phyloP scores from a whole-genome alignment of 2,797 vertebrate species.

The Premnoplex brunnescens region DNA sequence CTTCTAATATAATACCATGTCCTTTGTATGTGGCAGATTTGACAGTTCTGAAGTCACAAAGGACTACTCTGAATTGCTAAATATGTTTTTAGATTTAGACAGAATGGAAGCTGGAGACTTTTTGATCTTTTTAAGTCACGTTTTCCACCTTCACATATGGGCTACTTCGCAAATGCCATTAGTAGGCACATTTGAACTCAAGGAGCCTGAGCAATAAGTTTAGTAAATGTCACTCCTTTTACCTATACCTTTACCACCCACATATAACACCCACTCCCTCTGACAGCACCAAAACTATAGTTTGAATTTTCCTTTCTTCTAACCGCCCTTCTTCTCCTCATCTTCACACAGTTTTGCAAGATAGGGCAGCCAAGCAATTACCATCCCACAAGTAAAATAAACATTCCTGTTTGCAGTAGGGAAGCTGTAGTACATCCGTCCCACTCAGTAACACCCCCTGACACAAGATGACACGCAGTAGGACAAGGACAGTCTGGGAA shows the following conservation, averaged over 20 bases:
- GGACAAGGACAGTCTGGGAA: background rate
- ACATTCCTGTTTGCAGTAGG: background rate
- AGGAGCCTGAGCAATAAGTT: background rate
- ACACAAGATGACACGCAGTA: background rate
- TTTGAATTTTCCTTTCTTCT: background rate
- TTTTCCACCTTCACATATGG: background rate
- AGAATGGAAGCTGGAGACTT: background rate
- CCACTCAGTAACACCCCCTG: background rate
- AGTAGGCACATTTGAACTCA: conserved; percentile 14
- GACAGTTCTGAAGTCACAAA: background rate
- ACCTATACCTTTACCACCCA: background rate
- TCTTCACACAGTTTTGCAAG: background rate
- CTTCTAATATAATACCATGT: background rate
- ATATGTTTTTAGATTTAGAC: background rate
- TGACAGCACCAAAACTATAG: background rate
- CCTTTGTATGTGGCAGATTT: background rate
- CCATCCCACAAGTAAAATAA: conserved; percentile 4
- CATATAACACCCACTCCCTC: background rate
- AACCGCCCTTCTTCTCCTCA: background rate
- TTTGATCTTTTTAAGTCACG: background rate
- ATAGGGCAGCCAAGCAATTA: background rate
- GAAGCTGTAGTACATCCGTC: background rate
- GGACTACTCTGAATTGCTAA: background rate
- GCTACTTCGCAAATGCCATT: conserved; percentile 11
- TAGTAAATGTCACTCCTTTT: conserved; percentile 30